Evolutionary conservation across 1,140 invertebrate species (phyloP).

Genomic region (Aradophagus sp.): DNA sequence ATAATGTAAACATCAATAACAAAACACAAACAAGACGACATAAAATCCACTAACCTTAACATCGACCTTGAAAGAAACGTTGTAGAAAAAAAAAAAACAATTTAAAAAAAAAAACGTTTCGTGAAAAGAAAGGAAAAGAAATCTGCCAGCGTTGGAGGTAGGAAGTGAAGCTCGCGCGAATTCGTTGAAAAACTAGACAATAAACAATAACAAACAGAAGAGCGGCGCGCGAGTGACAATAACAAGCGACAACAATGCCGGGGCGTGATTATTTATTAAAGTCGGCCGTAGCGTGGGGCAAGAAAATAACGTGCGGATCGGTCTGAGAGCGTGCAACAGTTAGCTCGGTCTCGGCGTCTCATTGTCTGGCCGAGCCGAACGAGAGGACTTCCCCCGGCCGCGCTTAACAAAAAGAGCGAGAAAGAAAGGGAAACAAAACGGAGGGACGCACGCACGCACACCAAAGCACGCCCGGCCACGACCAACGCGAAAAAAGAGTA

Average conservation of each 20-base stretch:
- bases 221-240: conserved; percentile 5
- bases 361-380: conserved; percentile 64
- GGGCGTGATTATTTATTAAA: conserved; percentile 41
- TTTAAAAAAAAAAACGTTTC: too few relatives aligned
- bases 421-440: conserved; percentile 30
- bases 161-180: too few relatives aligned
- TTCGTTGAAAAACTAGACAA: too few relatives aligned
- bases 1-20: too few relatives aligned
- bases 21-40: too few relatives aligned
- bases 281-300: conserved; percentile 4
- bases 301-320: conserved; percentile 41
- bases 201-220: conserved; percentile 5
- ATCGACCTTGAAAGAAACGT: too few relatives aligned
- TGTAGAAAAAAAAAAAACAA: too few relatives aligned
- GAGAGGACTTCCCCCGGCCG: conserved; percentile 40
- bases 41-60: too few relatives aligned
- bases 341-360: conserved; percentile 61
- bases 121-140: too few relatives aligned
- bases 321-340: conserved; percentile 23
- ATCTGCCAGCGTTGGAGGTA: too few relatives aligned
- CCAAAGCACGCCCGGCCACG: conserved; percentile 7
- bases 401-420: conserved; percentile 36
- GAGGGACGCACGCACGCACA: conserved; percentile 11
- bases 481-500: neutral
- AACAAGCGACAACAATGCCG: conserved; percentile 18